Percentiles rank a stretch among this genome's conserved stretches.
Conservation (phyloP, 2,113 vertebrate genomes). For the Genyomyrus donnyi region DNA sequence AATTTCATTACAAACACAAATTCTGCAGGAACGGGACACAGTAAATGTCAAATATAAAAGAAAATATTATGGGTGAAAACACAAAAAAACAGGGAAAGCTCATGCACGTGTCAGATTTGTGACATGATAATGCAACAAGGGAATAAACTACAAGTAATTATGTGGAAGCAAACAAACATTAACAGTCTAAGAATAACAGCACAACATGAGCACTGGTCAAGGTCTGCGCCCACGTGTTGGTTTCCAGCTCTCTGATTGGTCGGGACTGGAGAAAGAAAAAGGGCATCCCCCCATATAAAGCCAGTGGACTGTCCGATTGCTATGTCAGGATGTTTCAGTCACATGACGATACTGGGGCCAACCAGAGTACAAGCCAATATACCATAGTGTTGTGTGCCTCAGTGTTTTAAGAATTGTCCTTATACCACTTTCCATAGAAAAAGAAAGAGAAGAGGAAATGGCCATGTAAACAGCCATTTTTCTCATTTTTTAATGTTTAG, state of each 20-base stretch:
- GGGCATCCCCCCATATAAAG: constrained; percentile 51
- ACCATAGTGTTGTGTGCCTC: background rate
- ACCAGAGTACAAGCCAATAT: background rate
- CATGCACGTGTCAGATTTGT: background rate
- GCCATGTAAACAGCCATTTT: background rate
- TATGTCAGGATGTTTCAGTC: background rate
- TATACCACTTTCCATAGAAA: background rate
- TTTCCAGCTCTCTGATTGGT: constrained; percentile 75
- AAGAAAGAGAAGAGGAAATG: no score
- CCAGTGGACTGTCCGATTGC: constrained; percentile 32
- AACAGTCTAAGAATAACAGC: background rate
- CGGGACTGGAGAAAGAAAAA: constrained; percentile 76
- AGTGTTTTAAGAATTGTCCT: background rate
- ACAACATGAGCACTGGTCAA: constrained; percentile 49
- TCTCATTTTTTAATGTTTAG: background rate
- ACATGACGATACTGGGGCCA: background rate
- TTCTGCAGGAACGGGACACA: background rate
- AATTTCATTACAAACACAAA: background rate
- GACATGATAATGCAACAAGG: background rate
- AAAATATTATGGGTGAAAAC: constrained; percentile 10
- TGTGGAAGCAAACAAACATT: background rate
- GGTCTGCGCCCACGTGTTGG: constrained; percentile 74
- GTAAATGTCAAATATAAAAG: constrained; percentile 8
- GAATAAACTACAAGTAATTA: background rate
- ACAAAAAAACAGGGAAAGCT: background rate